These are phyloP conservation scores for Cephalopholis sonnerati DNA, from an alignment of 2,113 vertebrate species.

Conservation along the genomic window DNA sequence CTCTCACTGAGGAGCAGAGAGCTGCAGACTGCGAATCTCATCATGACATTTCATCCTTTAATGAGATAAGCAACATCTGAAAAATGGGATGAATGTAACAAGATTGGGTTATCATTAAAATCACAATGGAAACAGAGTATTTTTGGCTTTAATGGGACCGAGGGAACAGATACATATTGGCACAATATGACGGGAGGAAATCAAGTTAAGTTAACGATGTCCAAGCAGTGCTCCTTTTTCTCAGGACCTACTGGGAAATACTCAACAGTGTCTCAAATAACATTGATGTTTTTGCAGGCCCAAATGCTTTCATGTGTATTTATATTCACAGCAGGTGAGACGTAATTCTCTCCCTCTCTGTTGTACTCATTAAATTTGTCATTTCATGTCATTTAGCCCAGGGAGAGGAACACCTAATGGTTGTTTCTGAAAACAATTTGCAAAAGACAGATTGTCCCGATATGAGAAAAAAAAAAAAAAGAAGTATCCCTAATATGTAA, in stretches of 20 bases:
- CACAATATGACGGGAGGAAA: constrained; percentile 7
- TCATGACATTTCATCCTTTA: constrained; percentile 37
- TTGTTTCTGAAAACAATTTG: constrained; percentile 56
- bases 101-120: constrained; percentile 18
- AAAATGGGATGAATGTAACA: constrained; percentile 5
- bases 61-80: background rate
- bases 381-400: constrained; percentile 60
- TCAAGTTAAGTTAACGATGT: background rate
- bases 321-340: constrained; percentile 5
- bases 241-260: background rate
- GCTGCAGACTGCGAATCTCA: constrained; percentile 25
- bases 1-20: constrained; percentile 9
- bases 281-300: background rate
- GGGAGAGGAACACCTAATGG: constrained; percentile 39
- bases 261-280: background rate
- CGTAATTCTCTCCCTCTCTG: constrained; percentile 7
- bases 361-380: constrained; percentile 41
- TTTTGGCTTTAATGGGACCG: constrained; percentile 12
- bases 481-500: constrained; percentile 43
- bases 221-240: background rate
- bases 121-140: background rate
- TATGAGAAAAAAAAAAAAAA: constrained; percentile 30
- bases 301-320: constrained; percentile 4
- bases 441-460: constrained; percentile 50
- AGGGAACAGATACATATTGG: constrained; percentile 1